Percentiles rank a stretch among this genome's conserved stretches.
Conservation (phyloP, 2,888 invertebrate genomes). For the Rhamphomyia laevipes region DNA sequence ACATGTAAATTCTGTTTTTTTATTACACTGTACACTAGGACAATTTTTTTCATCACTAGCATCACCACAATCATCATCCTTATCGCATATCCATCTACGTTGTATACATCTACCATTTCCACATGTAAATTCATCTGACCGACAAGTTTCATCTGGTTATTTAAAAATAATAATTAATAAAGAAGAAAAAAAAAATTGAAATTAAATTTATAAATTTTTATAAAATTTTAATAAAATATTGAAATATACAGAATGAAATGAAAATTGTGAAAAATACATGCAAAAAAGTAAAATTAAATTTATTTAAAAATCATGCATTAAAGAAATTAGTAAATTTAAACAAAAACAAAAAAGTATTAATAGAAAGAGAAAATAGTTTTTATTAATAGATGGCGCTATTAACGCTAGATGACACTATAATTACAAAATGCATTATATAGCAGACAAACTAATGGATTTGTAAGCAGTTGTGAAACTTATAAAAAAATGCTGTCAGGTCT, state of each 20-base stretch:
- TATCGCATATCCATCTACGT: slow-evolving; percentile 74
- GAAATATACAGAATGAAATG: neutral
- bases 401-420: too few species aligned
- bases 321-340: too few species aligned
- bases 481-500: too few species aligned
- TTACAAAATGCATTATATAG: too few species aligned
- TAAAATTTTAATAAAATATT: slow-evolving; percentile 1
- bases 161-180: slow-evolving; percentile 13
- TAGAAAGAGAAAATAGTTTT: too few species aligned
- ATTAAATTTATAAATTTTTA: too few species aligned
- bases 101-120: slow-evolving; percentile 80
- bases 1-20: slow-evolving; percentile 63
- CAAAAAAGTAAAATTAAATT: neutral
- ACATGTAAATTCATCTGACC: slow-evolving; percentile 88
- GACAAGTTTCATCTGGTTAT: slow-evolving; percentile 70
- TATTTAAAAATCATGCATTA: too few species aligned
- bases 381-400: too few species aligned
- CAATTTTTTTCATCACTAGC: slow-evolving; percentile 71
- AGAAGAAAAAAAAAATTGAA: slow-evolving; percentile 3
- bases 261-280: slow-evolving; percentile 5
- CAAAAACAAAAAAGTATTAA: too few species aligned
- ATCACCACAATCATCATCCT: slow-evolving; percentile 79
- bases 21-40: slow-evolving; percentile 54
- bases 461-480: too few species aligned
- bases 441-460: too few species aligned